Base-by-base conservation (phyloP, 1,140 invertebrate genomes). In the Sinonovacula constricta region DNA sequence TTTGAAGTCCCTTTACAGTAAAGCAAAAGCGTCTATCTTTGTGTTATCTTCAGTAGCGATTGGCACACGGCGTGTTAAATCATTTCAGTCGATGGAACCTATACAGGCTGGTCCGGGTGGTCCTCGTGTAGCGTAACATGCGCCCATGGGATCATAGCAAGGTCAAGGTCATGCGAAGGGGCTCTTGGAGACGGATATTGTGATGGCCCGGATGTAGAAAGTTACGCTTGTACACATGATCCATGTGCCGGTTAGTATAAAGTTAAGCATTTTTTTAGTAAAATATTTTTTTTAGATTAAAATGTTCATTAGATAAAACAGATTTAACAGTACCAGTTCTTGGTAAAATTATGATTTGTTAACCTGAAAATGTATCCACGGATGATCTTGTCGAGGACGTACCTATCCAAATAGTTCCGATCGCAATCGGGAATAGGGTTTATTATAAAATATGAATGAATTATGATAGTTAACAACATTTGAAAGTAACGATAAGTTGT, bases 41-140 rank as follows among this genome's bases (percentile, higher is more conserved):
- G 22, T 57, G 54, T 15, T 24, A 26, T 24, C 22, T 15, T 26
- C 10, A 12, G 45, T n/a, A 12, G 10, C 10, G 45, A 12, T 12
- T 49, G 45, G 10, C n/a, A 12, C 10, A 49, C 45, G 45, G 10
- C 10, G 10, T n/a, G n/a, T 12, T 12, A 49, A 12, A 49, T n/a
- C 10, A 12, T 2, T 68, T 24, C 33, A 74, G 71, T 74, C 59
- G 49, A 74, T 63, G 71, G 71, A 33, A 65, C 60, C 3, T 65
- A 63, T 30, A 31, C 39, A 34, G 10, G 1, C 15, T 74, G 71
- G 71, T 34, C 28, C 22, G 26, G 22, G 28, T 74, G 71, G 71
- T 54, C 45, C 45, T 26, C 49, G 1, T 74, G 71, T 24, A 74
- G 71, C 39, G 71, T 74, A 2, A 74, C 71, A 4, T 74, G 71